Evolutionary conservation across 2,888 invertebrate genomes (phyloP).

Genomic region (Ischnura elegans): DNA sequence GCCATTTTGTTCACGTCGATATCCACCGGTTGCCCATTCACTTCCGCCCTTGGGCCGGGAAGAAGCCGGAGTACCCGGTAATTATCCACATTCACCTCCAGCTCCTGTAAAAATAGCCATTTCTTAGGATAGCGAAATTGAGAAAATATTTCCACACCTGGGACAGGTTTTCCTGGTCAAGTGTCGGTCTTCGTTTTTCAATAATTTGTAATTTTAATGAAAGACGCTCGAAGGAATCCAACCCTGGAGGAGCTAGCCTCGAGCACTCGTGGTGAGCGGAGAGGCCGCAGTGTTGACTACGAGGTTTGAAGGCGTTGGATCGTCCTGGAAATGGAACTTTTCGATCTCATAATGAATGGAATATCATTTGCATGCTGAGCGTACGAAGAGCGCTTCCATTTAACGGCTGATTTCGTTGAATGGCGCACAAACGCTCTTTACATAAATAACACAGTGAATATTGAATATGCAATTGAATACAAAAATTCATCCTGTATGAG

Average conservation of each 20-base stretch:
- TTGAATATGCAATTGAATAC: too few species aligned
- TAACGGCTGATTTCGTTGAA: too few species aligned
- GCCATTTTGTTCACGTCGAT: conserved; percentile 62
- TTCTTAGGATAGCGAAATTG: neutral
- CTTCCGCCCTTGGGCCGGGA: conserved; percentile 60
- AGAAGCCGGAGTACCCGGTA: conserved; percentile 68
- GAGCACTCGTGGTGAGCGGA: too few species aligned
- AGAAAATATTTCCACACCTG: neutral
- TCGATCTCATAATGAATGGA: too few species aligned
- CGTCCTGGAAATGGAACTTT: neutral
- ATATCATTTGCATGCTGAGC: too few species aligned
- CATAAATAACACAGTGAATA: too few species aligned
- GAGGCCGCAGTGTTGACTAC: neutral
- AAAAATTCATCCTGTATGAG: too few species aligned
- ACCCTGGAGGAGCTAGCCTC: neutral
- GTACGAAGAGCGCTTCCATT: too few species aligned
- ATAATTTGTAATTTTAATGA: conserved; percentile 5
- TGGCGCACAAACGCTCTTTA: too few species aligned
- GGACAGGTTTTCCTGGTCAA: neutral
- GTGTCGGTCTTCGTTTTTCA: conserved; percentile 1
- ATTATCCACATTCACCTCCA: conserved; percentile 70
- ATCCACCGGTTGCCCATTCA: conserved; percentile 56
- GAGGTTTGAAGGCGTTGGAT: neutral
- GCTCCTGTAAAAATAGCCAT: conserved; percentile 45
- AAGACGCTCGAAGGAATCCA: neutral